phyloP scores from a whole-genome alignment of 2,888 invertebrate species.

The Carabus problematicus region DNA sequence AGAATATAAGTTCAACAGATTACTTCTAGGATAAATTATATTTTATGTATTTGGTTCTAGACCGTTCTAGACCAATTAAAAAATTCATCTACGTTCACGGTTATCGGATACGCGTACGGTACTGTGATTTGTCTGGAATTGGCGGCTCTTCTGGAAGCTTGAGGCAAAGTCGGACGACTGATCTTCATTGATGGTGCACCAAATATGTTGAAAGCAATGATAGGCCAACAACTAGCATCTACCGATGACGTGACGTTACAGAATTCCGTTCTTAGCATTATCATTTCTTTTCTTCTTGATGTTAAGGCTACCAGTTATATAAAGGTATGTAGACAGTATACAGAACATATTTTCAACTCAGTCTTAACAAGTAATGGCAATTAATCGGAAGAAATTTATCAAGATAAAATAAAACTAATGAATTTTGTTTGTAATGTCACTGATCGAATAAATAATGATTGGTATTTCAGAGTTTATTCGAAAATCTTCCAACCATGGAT shows the following conservation, averaged over 20 bases:
- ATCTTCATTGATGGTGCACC: slow-evolving; percentile 85
- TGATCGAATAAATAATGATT: slow-evolving; percentile 48
- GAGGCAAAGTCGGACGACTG: slow-evolving; percentile 69
- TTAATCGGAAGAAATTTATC: no score
- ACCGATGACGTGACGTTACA: slow-evolving; percentile 63
- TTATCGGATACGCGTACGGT: slow-evolving; percentile 92
- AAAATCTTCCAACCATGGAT: slow-evolving; percentile 63
- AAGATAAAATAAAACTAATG: no score
- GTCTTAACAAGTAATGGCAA: no score
- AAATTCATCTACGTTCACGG: slow-evolving; percentile 64
- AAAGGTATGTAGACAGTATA: slow-evolving; percentile 51
- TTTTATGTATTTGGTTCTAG: neutral
- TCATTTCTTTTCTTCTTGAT: slow-evolving; percentile 59
- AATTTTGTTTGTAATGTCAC: neutral
- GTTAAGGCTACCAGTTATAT: slow-evolving; percentile 60
- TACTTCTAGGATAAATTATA: neutral
- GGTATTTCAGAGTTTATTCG: slow-evolving; percentile 57
- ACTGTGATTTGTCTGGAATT: slow-evolving; percentile 79
- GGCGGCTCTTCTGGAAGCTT: slow-evolving; percentile 72
- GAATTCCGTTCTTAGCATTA: slow-evolving; percentile 63
- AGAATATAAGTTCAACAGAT: no score
- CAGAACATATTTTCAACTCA: no score
- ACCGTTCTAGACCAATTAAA: neutral
- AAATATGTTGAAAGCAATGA: slow-evolving; percentile 65
- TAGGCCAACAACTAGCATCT: slow-evolving; percentile 59